Conservation (phyloP, 2,888 invertebrate genomes). For the Epinotia ramella region DNA sequence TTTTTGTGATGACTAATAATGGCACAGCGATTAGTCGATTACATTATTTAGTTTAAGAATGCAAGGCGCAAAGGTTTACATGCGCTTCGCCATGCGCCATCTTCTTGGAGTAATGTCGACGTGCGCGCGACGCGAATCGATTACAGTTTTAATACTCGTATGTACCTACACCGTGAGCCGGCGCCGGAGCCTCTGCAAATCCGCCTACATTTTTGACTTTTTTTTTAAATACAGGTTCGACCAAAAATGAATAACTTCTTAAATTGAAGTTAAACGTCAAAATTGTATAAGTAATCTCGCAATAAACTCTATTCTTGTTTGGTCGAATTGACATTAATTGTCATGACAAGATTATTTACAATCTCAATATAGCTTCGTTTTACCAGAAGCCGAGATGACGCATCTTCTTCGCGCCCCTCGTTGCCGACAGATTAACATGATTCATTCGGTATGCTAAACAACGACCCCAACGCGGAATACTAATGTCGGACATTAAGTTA, state of each 20-base stretch:
- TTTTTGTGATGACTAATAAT: neutral
- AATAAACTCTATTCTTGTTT: neutral
- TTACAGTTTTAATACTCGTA: conserved; percentile 13
- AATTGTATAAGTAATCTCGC: neutral
- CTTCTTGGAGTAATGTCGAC: neutral
- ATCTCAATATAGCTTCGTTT: neutral
- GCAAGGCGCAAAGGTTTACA: neutral
- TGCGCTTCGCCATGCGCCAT: neutral
- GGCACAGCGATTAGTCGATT: conserved; percentile 28
- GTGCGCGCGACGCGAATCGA: conserved; percentile 4
- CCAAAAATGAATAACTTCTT: neutral
- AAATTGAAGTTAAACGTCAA: neutral
- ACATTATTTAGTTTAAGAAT: neutral
- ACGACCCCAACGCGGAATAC: conserved; percentile 20
- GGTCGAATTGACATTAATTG: neutral
- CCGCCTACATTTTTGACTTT: neutral
- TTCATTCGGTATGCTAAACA: conserved; percentile 14
- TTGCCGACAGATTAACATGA: conserved; percentile 7
- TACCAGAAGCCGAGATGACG: conserved; percentile 3
- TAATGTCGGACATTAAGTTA: conserved; percentile 12
- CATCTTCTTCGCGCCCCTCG: neutral
- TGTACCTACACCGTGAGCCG: conserved; percentile 11
- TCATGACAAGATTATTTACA: too few relatives aligned
- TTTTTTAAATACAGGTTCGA: neutral
- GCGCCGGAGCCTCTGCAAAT: neutral